These are phyloP conservation scores for Strix occidentalis DNA, from an alignment of 2,797 vertebrate species.

Conservation along the genomic window DNA sequence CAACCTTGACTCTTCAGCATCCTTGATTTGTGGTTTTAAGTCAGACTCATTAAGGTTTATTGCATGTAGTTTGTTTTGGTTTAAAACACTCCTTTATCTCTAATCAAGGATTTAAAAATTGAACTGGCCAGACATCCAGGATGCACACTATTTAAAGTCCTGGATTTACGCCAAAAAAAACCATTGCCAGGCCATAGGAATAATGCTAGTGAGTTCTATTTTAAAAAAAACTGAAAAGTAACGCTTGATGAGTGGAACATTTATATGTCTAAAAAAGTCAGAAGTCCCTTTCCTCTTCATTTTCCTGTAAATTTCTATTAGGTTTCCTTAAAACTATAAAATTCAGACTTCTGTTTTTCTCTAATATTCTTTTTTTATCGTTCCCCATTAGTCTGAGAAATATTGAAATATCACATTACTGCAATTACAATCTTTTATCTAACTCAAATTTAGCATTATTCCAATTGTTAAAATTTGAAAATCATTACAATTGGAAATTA, in stretches of 20 bases:
- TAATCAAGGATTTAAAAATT: not conserved
- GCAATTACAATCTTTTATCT: not conserved
- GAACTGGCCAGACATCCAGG: not conserved
- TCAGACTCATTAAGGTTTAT: not conserved
- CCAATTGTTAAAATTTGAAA: not conserved
- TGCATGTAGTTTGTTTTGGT: not conserved
- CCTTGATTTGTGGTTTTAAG: not conserved
- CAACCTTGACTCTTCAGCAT: not conserved
- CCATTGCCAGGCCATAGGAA: not conserved
- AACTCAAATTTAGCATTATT: not conserved
- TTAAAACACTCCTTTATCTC: not conserved
- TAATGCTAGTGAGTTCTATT: not conserved
- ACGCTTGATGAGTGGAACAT: not conserved
- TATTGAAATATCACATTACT: not conserved
- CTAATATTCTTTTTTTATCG: not conserved
- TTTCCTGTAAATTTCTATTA: not conserved
- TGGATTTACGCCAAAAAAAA: not conserved
- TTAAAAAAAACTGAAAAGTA: not conserved
- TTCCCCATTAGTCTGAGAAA: not conserved
- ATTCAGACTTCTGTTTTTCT: not conserved
- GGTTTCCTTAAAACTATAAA: not conserved
- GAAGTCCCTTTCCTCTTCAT: not conserved
- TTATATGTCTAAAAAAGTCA: not conserved
- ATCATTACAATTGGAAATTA: not conserved
- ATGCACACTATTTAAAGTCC: not conserved